A percentile compares a stretch with the other conserved stretches of the same genome.
Evolutionary conservation across 2,888 invertebrate species (phyloP).

Genomic region (Amorpha juglandis): DNA sequence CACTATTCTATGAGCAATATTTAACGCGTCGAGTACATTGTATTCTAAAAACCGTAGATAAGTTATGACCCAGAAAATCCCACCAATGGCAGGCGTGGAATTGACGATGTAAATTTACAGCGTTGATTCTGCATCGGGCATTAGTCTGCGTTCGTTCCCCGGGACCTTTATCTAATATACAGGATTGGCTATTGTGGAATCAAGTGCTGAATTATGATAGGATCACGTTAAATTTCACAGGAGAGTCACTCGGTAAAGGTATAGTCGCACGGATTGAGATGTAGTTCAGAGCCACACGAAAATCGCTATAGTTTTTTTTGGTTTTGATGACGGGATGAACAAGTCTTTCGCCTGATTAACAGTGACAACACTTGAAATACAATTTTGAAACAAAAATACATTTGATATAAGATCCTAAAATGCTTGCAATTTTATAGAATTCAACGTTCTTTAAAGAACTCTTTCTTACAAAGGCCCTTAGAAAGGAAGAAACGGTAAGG

Average conservation of each 20-base stretch:
- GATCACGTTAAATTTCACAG: constrained; percentile 66
- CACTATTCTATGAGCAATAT: constrained; percentile 27
- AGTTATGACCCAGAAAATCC: constrained; percentile 51
- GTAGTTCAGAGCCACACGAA: no score
- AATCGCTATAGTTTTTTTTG: no score
- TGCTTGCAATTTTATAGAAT: no score
- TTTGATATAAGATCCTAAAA: no score
- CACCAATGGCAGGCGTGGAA: constrained; percentile 51
- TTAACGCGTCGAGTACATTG: constrained; percentile 38
- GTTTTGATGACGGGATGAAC: no score
- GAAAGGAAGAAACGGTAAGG: no score
- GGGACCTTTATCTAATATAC: constrained; percentile 66
- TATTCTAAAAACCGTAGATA: constrained; percentile 53
- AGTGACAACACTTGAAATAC: no score
- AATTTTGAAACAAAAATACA: no score
- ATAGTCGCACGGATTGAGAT: background rate
- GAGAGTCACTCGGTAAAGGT: constrained; percentile 43
- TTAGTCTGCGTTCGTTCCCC: constrained; percentile 47
- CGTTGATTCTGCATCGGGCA: constrained; percentile 44
- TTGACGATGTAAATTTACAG: constrained; percentile 52
- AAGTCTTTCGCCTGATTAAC: no score
- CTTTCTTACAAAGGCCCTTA: no score
- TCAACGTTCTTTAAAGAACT: no score
- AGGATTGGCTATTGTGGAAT: constrained; percentile 66
- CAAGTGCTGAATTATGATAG: constrained; percentile 73